Evolutionary conservation across 2,113 vertebrate species (phyloP).

Genomic region (Brachyhypopomus occidentalis): DNA sequence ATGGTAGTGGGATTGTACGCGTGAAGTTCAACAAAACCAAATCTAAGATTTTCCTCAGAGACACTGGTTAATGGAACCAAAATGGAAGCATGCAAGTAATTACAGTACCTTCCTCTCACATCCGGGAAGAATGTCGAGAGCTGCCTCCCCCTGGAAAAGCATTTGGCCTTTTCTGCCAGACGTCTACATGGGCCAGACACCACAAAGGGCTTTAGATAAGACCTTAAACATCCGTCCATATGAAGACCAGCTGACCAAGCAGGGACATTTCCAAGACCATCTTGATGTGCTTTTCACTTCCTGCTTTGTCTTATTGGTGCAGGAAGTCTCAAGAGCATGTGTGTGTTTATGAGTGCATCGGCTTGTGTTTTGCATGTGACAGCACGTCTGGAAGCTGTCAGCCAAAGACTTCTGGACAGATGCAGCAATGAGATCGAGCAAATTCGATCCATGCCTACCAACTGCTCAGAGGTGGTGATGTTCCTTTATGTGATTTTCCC

Average conservation of each 20-base stretch:
- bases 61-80: conserved; percentile 2
- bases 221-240: conserved; percentile 29
- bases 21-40: background rate
- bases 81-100: conserved; percentile 20
- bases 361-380: background rate
- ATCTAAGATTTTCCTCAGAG: background rate
- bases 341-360: background rate
- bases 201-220: conserved; percentile 1
- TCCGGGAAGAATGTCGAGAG: conserved; percentile 27
- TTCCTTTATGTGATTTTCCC: background rate
- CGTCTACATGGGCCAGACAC: conserved; percentile 8
- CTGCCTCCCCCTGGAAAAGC: conserved; percentile 17
- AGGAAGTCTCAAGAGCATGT: background rate
- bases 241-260: conserved; percentile 22
- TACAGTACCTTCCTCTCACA: conserved; percentile 18
- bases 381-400: background rate
- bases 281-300: background rate
- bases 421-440: conserved; percentile 4
- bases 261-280: background rate
- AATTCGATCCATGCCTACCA: conserved; percentile 3
- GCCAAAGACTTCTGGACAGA: background rate
- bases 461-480: background rate
- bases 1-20: too few relatives aligned
- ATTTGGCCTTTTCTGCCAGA: conserved; percentile 6
- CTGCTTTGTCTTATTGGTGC: background rate